A percentile compares a stretch with the other conserved stretches of the same genome.
These are phyloP conservation scores for Sakesphorus luctuosus DNA, from an alignment of 2,113 vertebrate genomes.

Conservation along the genomic window DNA sequence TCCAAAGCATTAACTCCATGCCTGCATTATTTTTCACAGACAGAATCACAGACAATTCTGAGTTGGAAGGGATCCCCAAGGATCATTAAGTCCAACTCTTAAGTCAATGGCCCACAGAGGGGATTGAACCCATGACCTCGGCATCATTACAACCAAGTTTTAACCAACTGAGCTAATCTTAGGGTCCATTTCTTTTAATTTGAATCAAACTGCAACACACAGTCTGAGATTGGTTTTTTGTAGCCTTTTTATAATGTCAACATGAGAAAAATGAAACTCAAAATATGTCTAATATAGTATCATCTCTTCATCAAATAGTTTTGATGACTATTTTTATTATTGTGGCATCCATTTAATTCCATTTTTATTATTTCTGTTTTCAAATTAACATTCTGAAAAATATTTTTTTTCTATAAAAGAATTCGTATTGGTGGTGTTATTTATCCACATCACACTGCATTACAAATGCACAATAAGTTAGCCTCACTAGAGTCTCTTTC, in stretches of 20 bases:
- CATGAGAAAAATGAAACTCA: not conserved
- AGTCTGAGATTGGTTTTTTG: not conserved
- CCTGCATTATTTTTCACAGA: not conserved
- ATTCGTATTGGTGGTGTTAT: not conserved
- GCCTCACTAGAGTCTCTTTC: not conserved
- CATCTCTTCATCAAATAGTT: not conserved
- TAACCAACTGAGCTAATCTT: too few species aligned
- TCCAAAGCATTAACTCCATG: not conserved
- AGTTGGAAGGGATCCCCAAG: too few species aligned
- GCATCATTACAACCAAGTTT: too few species aligned
- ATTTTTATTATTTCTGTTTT: not conserved
- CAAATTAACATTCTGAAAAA: not conserved
- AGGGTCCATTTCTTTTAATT: not conserved
- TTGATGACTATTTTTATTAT: not conserved
- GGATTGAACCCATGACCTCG: too few species aligned
- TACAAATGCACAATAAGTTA: not conserved
- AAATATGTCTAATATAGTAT: not conserved
- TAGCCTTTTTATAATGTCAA: not conserved
- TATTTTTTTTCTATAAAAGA: not conserved
- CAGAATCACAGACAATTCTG: too few species aligned
- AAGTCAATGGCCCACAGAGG: too few species aligned
- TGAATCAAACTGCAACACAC: not conserved
- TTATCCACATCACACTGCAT: accelerated
- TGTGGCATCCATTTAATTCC: not conserved
- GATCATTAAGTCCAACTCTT: too few species aligned